Evolutionary conservation across 1,140 invertebrate species (phyloP).

Genomic region (Bombus confusus): DNA sequence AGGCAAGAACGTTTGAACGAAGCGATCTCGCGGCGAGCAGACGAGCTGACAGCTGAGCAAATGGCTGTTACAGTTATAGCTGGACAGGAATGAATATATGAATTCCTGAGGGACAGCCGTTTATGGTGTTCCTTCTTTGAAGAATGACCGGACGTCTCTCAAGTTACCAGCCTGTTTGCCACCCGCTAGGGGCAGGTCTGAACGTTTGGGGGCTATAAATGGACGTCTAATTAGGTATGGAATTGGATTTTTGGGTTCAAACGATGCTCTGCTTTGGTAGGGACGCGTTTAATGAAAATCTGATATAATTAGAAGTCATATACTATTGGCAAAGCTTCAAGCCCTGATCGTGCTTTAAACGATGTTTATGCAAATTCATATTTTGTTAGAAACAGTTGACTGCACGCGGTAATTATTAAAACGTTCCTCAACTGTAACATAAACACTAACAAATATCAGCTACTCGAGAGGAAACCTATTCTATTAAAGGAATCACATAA

Average conservation of each 20-base stretch:
- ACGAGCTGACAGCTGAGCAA: constrained; percentile 19
- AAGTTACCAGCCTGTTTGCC: background rate
- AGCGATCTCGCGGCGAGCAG: background rate
- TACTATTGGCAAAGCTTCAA: too few relatives aligned
- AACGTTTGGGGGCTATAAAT: background rate
- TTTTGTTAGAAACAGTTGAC: background rate
- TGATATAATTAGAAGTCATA: background rate
- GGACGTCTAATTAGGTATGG: background rate
- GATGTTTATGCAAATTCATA: too few relatives aligned
- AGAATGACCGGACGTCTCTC: background rate
- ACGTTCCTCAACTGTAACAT: background rate
- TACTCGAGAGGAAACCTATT: too few relatives aligned
- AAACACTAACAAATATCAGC: too few relatives aligned
- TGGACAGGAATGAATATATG: constrained; percentile 6
- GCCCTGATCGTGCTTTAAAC: too few relatives aligned
- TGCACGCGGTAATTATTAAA: background rate
- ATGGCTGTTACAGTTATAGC: constrained; percentile 10
- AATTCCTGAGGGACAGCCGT: background rate
- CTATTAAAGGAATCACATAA: too few relatives aligned
- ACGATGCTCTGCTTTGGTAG: background rate
- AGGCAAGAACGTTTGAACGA: background rate
- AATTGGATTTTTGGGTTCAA: constrained; percentile 5
- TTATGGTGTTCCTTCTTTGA: constrained; percentile 17
- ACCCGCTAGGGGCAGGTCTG: too few relatives aligned
- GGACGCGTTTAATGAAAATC: background rate